A percentile compares a stretch with the other conserved stretches of the same genome.
Conservation (phyloP, 2,797 vertebrate species). For the Hydrophis major region DNA sequence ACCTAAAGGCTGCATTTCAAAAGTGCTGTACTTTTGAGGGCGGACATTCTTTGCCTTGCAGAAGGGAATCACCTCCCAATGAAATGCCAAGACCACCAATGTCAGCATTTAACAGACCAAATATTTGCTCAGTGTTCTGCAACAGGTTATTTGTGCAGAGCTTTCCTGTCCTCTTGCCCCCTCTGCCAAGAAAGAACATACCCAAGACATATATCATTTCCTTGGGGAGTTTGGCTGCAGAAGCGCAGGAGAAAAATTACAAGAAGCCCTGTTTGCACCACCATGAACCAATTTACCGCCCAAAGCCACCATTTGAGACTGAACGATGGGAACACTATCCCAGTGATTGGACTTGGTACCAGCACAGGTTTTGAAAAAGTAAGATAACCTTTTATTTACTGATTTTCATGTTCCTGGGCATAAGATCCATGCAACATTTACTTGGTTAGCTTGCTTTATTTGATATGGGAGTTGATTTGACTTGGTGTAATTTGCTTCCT, state of each 20-base stretch:
- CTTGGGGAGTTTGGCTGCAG: not conserved
- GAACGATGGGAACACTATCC: not conserved
- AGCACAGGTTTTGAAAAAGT: not conserved
- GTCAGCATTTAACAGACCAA: not conserved
- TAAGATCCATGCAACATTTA: not conserved
- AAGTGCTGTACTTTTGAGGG: not conserved
- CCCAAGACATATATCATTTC: not conserved
- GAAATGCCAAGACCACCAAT: not conserved
- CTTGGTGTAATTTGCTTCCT: not conserved
- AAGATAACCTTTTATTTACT: not conserved
- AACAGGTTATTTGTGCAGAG: not conserved
- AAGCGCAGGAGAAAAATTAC: not conserved
- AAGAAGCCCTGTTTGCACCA: not conserved
- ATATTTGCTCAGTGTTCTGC: not conserved
- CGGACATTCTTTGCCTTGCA: not conserved
- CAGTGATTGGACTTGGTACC: not conserved
- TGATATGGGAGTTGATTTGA: not conserved
- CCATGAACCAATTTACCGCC: not conserved
- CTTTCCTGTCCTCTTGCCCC: slow-evolving; percentile 1
- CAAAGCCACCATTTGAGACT: not conserved
- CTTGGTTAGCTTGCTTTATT: not conserved
- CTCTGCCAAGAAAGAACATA: slow-evolving; percentile 1
- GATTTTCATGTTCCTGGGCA: not conserved
- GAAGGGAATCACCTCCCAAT: not conserved
- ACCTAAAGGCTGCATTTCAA: not conserved